Evolutionary conservation across 2,888 invertebrate genomes (phyloP).

Genomic region (Dusona sp.): DNA sequence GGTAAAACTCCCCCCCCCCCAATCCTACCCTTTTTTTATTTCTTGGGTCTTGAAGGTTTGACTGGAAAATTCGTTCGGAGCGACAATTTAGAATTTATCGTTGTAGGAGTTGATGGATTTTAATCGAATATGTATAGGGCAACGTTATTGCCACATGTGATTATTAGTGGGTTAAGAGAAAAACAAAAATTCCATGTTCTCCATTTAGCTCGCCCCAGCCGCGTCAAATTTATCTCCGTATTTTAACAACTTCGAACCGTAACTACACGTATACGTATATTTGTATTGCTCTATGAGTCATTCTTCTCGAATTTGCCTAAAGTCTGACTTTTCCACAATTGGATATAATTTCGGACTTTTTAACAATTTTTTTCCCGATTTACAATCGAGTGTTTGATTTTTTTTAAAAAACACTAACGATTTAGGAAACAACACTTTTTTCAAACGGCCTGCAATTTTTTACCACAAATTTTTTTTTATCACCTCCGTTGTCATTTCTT

Average conservation of each 20-base stretch:
- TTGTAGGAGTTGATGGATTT: conserved; percentile 69
- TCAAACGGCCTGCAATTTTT: background rate
- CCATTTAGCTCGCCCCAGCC: conserved; percentile 75
- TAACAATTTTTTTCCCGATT: background rate
- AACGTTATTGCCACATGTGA: conserved; percentile 78
- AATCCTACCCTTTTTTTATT: background rate
- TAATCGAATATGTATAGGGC: conserved; percentile 74
- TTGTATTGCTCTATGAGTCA: conserved; percentile 60
- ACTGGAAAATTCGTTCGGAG: conserved; percentile 74
- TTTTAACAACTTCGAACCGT: conserved; percentile 74
- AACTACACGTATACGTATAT: conserved; percentile 65
- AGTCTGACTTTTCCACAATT: background rate
- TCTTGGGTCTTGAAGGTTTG: conserved; percentile 74
- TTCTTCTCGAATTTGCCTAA: background rate
- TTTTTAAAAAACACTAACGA: background rate
- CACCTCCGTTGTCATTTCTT: background rate
- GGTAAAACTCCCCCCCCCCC: too few relatives aligned
- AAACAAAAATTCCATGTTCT: conserved; percentile 76
- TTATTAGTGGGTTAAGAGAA: conserved; percentile 79
- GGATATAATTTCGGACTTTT: background rate
- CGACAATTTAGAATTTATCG: conserved; percentile 75
- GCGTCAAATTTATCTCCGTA: conserved; percentile 76
- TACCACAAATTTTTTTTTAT: too few relatives aligned
- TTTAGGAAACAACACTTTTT: background rate
- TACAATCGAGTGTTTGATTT: background rate